A percentile compares a stretch with the other conserved stretches of the same genome.
Conservation (phyloP, 2,888 invertebrate genomes). For the Fragum fragum region DNA sequence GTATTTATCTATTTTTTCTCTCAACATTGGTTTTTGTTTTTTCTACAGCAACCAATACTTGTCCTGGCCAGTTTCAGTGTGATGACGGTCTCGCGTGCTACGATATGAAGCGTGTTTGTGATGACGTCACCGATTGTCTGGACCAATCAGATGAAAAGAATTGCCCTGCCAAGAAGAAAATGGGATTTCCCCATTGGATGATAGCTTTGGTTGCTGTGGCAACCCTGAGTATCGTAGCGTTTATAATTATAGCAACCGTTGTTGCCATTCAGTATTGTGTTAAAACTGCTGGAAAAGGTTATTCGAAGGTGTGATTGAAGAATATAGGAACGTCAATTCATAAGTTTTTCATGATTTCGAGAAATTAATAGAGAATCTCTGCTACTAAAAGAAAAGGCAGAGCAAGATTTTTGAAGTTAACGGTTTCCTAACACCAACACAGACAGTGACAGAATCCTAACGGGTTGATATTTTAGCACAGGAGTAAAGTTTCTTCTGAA, state of each 20-base stretch:
- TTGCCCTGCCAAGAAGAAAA: background rate
- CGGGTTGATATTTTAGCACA: no score
- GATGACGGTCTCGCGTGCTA: slow-evolving; percentile 5
- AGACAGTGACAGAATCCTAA: no score
- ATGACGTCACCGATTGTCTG: slow-evolving; percentile 10
- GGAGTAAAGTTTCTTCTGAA: no score
- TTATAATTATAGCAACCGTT: background rate
- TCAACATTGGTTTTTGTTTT: background rate
- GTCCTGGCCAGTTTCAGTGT: slow-evolving; percentile 22
- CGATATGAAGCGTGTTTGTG: slow-evolving; percentile 1
- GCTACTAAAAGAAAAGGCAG: no score
- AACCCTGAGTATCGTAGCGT: background rate
- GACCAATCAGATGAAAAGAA: slow-evolving; percentile 27
- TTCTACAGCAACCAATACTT: slow-evolving; percentile 2
- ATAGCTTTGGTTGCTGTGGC: slow-evolving; percentile 1
- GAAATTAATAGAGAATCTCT: no score
- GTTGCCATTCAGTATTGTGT: background rate
- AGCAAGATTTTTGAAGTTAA: no score
- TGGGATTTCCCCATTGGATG: slow-evolving; percentile 20
- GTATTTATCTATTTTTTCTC: no score
- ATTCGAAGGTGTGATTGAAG: slow-evolving; percentile 11
- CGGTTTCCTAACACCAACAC: no score
- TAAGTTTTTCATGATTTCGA: no score
- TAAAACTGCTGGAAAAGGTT: background rate
- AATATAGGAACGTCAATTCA: no score